Conservation (phyloP, 1,140 invertebrate species). For the Tenebrio molitor region DNA sequence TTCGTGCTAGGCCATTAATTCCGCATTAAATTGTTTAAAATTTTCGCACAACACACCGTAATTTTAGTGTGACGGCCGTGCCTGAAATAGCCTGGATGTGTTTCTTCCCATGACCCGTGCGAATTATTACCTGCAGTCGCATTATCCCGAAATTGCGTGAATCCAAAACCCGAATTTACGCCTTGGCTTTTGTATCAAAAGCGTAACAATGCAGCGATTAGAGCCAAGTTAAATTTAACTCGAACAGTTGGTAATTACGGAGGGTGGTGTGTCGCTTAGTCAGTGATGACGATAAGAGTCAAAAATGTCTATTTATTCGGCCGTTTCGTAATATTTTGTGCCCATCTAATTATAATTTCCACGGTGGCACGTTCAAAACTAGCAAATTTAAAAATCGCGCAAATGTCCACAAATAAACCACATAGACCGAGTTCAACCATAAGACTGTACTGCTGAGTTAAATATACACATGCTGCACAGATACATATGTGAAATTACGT, state of each 20-base stretch:
- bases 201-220: conserved; percentile 4
- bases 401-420: conserved; percentile 31
- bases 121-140: too few relatives aligned
- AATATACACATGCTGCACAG: conserved; percentile 33
- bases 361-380: conserved; percentile 9
- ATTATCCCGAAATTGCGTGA: too few relatives aligned
- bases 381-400: conserved; percentile 25
- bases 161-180: too few relatives aligned
- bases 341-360: conserved; percentile 30
- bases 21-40: too few relatives aligned
- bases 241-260: neutral
- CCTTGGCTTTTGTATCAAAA: too few relatives aligned
- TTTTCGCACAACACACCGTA: too few relatives aligned
- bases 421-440: neutral
- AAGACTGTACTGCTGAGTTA: neutral
- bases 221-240: conserved; percentile 17
- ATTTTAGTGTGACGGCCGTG: too few relatives aligned
- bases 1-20: too few relatives aligned
- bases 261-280: conserved; percentile 6
- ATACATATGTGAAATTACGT: conserved; percentile 42
- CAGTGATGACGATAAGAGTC: conserved; percentile 19
- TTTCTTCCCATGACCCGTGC: too few relatives aligned
- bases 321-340: conserved; percentile 27
- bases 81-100: too few relatives aligned
- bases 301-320: conserved; percentile 16